Evolutionary conservation across 1,140 invertebrate species (phyloP).

Genomic region (Anastrepha obliqua): DNA sequence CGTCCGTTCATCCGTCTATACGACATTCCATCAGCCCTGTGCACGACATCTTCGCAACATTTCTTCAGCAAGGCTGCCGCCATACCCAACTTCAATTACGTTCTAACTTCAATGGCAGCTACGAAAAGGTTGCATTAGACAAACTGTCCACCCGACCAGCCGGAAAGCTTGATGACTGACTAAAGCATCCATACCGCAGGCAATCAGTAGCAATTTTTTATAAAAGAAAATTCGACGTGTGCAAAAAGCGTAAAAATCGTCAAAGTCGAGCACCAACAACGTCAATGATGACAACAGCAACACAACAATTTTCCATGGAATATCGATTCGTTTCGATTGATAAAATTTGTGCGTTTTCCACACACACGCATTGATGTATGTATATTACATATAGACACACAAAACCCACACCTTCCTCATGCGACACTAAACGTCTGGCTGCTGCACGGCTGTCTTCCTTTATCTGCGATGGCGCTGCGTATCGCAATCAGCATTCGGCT

Average conservation of each 20-base stretch:
- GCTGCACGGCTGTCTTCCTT: slow-evolving; percentile 2
- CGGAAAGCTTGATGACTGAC: neutral
- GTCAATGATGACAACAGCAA: neutral
- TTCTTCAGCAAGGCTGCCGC: neutral
- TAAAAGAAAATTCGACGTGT: neutral
- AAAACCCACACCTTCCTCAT: neutral
- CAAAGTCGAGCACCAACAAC: slow-evolving; percentile 32
- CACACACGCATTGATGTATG: neutral
- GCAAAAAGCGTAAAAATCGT: slow-evolving; percentile 52
- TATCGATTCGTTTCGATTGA: slow-evolving; percentile 53
- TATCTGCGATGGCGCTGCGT: slow-evolving; percentile 24
- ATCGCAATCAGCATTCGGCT: slow-evolving; percentile 44
- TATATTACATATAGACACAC: neutral
- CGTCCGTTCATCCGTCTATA: neutral
- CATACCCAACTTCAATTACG: neutral
- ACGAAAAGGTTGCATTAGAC: too few relatives aligned
- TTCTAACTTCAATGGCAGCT: neutral
- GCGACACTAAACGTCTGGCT: neutral
- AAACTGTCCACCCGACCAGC: neutral
- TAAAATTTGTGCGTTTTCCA: slow-evolving; percentile 7
- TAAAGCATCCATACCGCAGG: neutral
- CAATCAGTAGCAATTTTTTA: slow-evolving; percentile 31
- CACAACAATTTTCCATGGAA: neutral
- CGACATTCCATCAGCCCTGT: neutral
- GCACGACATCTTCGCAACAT: neutral